Evolutionary conservation across 2,888 invertebrate genomes (phyloP), one percentile per base, ranked within the genome.

Genomic region (Proisotoma minuta): DNA sequence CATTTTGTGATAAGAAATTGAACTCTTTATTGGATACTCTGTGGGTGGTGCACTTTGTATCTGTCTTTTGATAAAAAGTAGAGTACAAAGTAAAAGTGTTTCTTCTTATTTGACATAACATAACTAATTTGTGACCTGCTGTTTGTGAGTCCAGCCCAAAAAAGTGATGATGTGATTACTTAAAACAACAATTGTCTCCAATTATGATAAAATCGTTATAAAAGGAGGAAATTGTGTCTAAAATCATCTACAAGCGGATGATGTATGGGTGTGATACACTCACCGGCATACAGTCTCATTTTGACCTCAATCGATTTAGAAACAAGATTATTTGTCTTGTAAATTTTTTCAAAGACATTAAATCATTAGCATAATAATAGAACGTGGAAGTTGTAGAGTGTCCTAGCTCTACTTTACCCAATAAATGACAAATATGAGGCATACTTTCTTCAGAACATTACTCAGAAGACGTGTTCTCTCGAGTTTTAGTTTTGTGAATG

Each of bases 271-370:
- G 56, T 40, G 56, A 56, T 20, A 24, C 8, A 5, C 10, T 26
- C 12, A 47, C 15, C 47, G 15, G 8, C 43, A 39, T 24, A n/a
- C n/a, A n/a, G 24, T 26, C 27, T 26, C 56, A 4, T n/a, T 43
- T 40, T 29, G 56, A 56, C 56, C 56, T 56, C 56, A 40, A 20
- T 56, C 24, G 24, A 56, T 56, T 8, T 26, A 23, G 4, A 22
- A 34, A 34, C 22, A 34, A 54, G 40, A 47, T 56, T 56, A 54
- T 24, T n/a, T n/a, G n/a, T n/a, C n/a, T n/a, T n/a, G n/a, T n/a
- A n/a, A n/a, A n/a, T n/a, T 26, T 26, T 56, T 47, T 54, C 39
- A 24, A 43, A 43, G 20, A 43, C 43, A 43, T 43, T 43, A 20
- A 43, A 43, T 5, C 43, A 43, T 43, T 12, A 10, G 8, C 8